Conservation (phyloP, 1,140 invertebrate species). For the Heliothis subflexa region DNA sequence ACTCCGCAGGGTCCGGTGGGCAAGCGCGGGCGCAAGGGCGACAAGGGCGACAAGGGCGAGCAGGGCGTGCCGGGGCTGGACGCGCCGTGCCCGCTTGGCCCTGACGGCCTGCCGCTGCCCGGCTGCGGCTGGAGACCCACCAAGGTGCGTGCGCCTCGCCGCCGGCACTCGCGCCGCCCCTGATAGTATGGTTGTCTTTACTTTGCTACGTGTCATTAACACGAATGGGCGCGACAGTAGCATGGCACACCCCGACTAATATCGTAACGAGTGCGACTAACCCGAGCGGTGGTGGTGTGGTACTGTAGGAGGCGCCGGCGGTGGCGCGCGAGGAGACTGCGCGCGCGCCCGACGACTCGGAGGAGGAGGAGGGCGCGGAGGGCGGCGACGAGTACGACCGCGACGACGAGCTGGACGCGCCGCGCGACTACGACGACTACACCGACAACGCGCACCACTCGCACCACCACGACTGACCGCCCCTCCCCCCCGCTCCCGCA, state of each 20-base stretch:
- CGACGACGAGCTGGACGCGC: constrained; percentile 83
- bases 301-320: constrained; percentile 72
- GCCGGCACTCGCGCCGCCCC: constrained; percentile 40
- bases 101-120: constrained; percentile 96
- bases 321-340: constrained; percentile 62
- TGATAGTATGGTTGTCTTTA: constrained; percentile 19
- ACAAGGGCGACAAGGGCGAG: constrained; percentile 96
- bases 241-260: background rate
- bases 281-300: constrained; percentile 50
- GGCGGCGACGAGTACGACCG: constrained; percentile 85
- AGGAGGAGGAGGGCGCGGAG: constrained; percentile 65
- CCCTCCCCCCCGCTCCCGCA: background rate
- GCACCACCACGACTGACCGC: constrained; percentile 67
- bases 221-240: background rate
- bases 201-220: background rate
- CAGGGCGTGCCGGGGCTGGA: constrained; percentile 98
- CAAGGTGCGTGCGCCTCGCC: constrained; percentile 87
- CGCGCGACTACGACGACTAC: constrained; percentile 86
- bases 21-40: constrained; percentile 95
- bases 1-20: constrained; percentile 92
- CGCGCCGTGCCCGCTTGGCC: constrained; percentile 97
- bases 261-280: constrained; percentile 14
- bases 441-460: constrained; percentile 82
- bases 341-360: constrained; percentile 52
- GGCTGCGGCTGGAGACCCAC: constrained; percentile 97